These are phyloP conservation scores for Centrocercus urophasianus DNA, from an alignment of 2,113 vertebrate species.

Conservation along the genomic window DNA sequence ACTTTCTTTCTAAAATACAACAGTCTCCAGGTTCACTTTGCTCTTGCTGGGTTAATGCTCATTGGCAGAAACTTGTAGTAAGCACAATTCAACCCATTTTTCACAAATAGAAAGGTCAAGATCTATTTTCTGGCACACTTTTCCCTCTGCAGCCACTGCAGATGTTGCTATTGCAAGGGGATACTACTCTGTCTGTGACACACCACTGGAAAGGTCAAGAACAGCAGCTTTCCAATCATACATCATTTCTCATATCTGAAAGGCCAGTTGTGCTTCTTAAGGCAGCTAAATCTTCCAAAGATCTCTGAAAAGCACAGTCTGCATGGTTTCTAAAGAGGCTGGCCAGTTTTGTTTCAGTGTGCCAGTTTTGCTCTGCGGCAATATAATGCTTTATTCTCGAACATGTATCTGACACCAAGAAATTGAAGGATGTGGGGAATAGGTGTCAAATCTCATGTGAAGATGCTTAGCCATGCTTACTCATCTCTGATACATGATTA, in stretches of 20 bases:
- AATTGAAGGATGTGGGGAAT: neutral
- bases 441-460: neutral
- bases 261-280: neutral
- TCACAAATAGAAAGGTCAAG: conserved; percentile 1
- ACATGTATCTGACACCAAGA: neutral
- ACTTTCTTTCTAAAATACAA: neutral
- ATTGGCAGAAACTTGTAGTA: neutral
- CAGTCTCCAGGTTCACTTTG: neutral
- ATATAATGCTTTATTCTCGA: neutral
- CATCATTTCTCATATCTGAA: neutral
- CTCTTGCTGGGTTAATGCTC: neutral
- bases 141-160: neutral
- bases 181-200: neutral
- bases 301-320: neutral
- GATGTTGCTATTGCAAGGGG: neutral
- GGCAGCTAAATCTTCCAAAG: neutral
- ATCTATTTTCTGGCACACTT: neutral
- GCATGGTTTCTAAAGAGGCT: neutral
- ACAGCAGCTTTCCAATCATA: neutral
- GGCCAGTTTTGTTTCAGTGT: neutral
- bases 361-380: neutral
- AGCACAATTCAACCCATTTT: neutral
- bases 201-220: neutral
- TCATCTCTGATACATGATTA: neutral
- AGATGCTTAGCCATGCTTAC: neutral